phyloP scores from a whole-genome alignment of 2,113 vertebrate species.

The Nycticryphes semicollaris region DNA sequence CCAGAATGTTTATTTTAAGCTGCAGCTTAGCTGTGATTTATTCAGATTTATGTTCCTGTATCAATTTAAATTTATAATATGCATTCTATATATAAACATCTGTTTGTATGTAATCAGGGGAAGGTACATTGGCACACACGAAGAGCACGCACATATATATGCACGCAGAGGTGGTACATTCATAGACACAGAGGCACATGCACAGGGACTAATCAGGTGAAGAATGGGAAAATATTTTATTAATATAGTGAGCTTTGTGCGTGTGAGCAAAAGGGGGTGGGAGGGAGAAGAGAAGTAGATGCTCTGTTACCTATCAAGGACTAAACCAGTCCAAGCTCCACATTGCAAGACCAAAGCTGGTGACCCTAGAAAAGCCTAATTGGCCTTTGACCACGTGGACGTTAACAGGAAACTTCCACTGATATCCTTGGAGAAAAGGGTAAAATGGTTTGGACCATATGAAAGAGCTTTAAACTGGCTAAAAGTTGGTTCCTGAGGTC shows the following conservation, averaged over 20 bases:
- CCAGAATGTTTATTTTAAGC: constrained; percentile 78
- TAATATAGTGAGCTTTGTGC: not conserved
- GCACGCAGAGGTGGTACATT: not conserved
- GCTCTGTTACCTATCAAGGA: not conserved
- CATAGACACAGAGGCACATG: not conserved
- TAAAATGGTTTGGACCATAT: not conserved
- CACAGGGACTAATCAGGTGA: not conserved
- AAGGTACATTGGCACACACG: not conserved
- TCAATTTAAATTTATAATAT: constrained; percentile 46
- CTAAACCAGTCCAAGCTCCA: not conserved
- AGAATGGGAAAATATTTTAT: not conserved
- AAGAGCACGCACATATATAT: accelerated
- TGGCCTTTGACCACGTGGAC: not conserved
- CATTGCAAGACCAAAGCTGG: not conserved
- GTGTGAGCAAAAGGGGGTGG: not conserved
- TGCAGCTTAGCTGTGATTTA: constrained; percentile 63
- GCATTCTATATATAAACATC: constrained; percentile 40
- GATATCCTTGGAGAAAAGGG: not conserved
- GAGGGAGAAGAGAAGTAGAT: constrained; percentile 26
- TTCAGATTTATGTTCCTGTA: constrained; percentile 52
- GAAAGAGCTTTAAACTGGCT: not conserved
- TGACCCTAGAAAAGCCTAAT: not conserved
- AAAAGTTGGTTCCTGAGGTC: not conserved
- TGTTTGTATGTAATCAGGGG: not conserved
- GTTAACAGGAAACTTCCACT: not conserved